Evolutionary conservation across 92 coral and sea anemone species (phyloP).

Genomic region (Micromussa lordhowensis): DNA sequence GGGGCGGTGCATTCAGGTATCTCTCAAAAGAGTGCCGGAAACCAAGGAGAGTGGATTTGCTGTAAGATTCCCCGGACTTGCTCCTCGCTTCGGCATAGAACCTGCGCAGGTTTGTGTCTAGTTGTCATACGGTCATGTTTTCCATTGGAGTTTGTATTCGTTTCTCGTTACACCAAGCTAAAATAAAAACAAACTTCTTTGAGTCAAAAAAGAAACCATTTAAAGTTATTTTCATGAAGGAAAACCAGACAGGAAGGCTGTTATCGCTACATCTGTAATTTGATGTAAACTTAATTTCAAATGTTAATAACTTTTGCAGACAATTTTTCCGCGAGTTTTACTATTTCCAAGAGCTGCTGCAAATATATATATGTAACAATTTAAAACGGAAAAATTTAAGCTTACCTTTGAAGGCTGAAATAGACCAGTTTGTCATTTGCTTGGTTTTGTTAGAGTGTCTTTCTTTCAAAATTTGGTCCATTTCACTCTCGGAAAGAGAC

Average conservation of each 20-base stretch:
- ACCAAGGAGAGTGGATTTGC: constrained; percentile 56
- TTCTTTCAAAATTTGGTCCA: no score
- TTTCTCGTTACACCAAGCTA: no score
- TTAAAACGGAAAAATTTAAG: no score
- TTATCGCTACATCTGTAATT: background rate
- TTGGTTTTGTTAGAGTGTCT: no score
- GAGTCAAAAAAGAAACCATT: no score
- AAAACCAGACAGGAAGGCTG: background rate
- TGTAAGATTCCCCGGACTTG: no score
- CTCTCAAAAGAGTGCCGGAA: constrained; percentile 29
- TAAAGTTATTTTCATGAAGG: background rate
- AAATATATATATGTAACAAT: background rate
- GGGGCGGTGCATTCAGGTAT: no score
- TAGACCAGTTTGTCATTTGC: no score
- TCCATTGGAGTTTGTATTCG: constrained; percentile 11
- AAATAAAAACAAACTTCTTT: no score
- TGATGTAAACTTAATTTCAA: background rate
- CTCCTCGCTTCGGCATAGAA: constrained; percentile 57
- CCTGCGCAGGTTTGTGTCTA: constrained; percentile 36
- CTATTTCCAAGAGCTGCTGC: background rate
- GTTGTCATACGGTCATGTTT: constrained; percentile 31
- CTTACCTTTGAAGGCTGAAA: no score
- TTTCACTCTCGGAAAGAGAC: no score
- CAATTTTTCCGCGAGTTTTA: background rate
- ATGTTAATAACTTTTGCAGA: background rate